Evolutionary conservation across 1,140 invertebrate genomes (phyloP).

Genomic region (Musca vetustissima): DNA sequence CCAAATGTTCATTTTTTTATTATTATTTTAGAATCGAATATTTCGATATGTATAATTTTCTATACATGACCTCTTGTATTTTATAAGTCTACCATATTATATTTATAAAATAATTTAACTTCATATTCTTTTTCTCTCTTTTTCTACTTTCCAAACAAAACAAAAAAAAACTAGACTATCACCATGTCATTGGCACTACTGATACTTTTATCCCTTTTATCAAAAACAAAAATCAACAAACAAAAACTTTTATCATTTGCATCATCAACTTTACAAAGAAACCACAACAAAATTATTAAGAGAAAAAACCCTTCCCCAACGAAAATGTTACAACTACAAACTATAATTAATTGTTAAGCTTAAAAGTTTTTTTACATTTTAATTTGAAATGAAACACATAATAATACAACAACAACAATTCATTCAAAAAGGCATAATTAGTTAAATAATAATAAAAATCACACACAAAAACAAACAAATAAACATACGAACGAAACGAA

Average conservation of each 20-base stretch:
- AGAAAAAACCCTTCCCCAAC: not conserved
- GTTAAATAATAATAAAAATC: not conserved
- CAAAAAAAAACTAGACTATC: constrained; percentile 2
- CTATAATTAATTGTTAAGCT: not conserved
- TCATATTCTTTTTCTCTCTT: not conserved
- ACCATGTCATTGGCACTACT: constrained; percentile 4
- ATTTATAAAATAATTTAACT: not conserved
- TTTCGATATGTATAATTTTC: too few species aligned
- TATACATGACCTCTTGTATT: too few species aligned
- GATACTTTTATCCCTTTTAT: constrained; percentile 1
- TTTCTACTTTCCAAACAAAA: not conserved
- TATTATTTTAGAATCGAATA: too few species aligned
- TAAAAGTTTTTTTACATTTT: not conserved
- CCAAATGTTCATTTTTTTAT: not conserved
- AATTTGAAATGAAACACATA: not conserved
- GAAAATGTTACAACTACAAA: constrained; percentile 12
- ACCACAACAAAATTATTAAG: not conserved
- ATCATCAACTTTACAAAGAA: not conserved
- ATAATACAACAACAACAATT: not conserved
- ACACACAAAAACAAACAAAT: not conserved
- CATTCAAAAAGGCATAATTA: constrained; percentile 7
- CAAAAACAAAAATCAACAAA: too few species aligned
- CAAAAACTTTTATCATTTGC: not conserved
- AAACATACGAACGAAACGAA: constrained; percentile 1
- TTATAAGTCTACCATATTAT: not conserved